Evolutionary conservation across 2,113 vertebrate genomes (phyloP), one percentile per base, ranked within the genome.

Genomic region (Pterocles orientalis): DNA sequence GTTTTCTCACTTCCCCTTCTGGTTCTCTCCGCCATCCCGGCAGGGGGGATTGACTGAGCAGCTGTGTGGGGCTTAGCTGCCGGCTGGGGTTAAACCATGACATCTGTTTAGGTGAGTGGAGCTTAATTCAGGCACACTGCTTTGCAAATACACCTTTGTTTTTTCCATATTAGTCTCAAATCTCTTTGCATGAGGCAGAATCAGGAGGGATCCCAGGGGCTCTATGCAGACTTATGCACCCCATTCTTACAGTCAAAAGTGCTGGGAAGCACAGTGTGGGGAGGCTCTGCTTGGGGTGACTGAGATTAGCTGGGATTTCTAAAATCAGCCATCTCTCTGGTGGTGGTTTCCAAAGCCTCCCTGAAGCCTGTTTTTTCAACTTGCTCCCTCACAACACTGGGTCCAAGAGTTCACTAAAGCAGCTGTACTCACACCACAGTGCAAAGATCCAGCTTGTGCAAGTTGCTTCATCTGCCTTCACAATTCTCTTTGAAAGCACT

Each of bases 311-410:
- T 51, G n/a, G 20, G 18, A 34, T 54, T 17, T 83, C 31, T 34
- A 53, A 69, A 83, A 65, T 39, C 50, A 77, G 20, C 8, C 16
- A 12, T 26, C 34, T 72, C 33, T 76, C 29, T 24, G 36, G 34
- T 8, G 6, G 6, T 39, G 34, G 24, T 43, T 88, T 80, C 41
- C 33, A 83, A 88, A 85, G 26, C 18, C 15, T 66, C 21, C 11
- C 56, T 61, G 61, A 79, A 72, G 12, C 14, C 28, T 57, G 9
- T 65, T 77, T 69, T 62, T 94, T 83, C 4, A 4, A 3, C 26
- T 77, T 88, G 24, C 11, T 73, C n/a, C 20, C 36, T 86, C 3
- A 0, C n/a, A 73, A 4, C 8, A 48, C 45, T 0, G 0, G 4
- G 6, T 54, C 50, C 26, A 56, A 39, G 50, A 76, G 24, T 47